Base-by-base conservation (phyloP, 2,113 vertebrate genomes). In the Scortum barcoo region DNA sequence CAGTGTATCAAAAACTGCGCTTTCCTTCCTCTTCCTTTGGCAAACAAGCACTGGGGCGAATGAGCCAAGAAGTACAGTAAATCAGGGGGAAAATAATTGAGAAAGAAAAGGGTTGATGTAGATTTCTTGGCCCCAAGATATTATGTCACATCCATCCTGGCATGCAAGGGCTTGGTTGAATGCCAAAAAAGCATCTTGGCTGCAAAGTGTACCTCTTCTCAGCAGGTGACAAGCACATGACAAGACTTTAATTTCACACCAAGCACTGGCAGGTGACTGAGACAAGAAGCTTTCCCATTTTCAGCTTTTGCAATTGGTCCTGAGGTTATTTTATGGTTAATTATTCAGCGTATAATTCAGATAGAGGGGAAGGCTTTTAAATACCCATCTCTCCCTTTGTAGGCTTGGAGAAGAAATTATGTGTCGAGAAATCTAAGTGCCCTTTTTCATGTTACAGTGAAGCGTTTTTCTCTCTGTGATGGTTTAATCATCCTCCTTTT, bases 171-270 rank as follows among this genome's bases (percentile, higher is more conserved):
- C 44, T 19, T 14, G 22, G n/a, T 38, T 65, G 53, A 28, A 58
- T 51, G 19, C 2, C 19, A 48, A 20, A 53, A 50, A 24, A 53
- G 20, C 40, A 1, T 51, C 36, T 54, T 38, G 4, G 40, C 44
- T 36, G 14, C n/a, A 51, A 19, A 6, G 24, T 11, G 54, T n/a
- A 5, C 8, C 0, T 72, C 19, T n/a, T 33, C 33, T 48, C 24
- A 44, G 50, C 56, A 69, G 50, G 56, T 40, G 20, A 75, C 60
- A 36, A 63, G 3, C 50, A 24, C 42, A 75, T n/a, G 24, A 36
- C 26, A 65, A 54, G n/a, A 71, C 40, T 69, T 53, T 46, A 33
- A 65, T 69, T 75, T 65, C 48, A 40, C 54, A 46, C 30, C 6
- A 7, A 54, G 62, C 40, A 22, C 3, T 14, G 2, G 60, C 65